These are phyloP conservation scores for Drosophila histrio DNA, from an alignment of 2,888 invertebrate species.

Conservation along the genomic window DNA sequence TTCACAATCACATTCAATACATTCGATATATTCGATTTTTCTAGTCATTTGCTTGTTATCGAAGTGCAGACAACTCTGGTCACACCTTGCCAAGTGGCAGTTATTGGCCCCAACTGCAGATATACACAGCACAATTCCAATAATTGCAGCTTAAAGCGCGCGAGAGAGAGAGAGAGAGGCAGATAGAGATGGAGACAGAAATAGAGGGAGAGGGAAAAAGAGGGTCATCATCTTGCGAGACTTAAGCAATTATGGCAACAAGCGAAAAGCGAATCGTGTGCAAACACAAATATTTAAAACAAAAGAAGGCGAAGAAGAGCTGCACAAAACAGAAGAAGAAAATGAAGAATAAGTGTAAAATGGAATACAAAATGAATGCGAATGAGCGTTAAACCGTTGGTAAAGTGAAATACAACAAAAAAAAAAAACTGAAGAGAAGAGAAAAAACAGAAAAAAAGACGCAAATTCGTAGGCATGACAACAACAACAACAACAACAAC, in stretches of 20 bases:
- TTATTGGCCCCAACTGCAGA: not conserved
- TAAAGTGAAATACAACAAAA: not conserved
- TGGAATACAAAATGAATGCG: conserved; percentile 21
- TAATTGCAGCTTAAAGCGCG: not conserved
- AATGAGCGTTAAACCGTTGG: conserved; percentile 19
- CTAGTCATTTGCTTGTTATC: not conserved
- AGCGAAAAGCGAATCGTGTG: conserved; percentile 23
- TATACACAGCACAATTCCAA: not conserved
- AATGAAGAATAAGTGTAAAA: conserved; percentile 20
- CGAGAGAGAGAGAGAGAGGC: not conserved
- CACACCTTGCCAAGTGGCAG: not conserved
- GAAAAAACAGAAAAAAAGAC: not conserved
- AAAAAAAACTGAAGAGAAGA: not conserved
- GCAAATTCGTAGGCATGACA: conserved; percentile 38
- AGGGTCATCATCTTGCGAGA: conserved; percentile 17
- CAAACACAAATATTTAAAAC: conserved; percentile 25
- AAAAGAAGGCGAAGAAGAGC: conserved; percentile 8
- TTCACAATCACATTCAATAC: too few relatives aligned
- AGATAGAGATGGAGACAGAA: not conserved
- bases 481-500: conserved; percentile 13
- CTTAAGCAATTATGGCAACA: conserved; percentile 28
- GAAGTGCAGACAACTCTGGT: not conserved
- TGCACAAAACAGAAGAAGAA: not conserved
- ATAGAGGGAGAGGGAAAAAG: not conserved
- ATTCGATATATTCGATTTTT: not conserved